Percentiles rank a stretch among this genome's conserved stretches.
phyloP scores from a whole-genome alignment of 1,140 invertebrate species.

The Eurytemora carolleeae region DNA sequence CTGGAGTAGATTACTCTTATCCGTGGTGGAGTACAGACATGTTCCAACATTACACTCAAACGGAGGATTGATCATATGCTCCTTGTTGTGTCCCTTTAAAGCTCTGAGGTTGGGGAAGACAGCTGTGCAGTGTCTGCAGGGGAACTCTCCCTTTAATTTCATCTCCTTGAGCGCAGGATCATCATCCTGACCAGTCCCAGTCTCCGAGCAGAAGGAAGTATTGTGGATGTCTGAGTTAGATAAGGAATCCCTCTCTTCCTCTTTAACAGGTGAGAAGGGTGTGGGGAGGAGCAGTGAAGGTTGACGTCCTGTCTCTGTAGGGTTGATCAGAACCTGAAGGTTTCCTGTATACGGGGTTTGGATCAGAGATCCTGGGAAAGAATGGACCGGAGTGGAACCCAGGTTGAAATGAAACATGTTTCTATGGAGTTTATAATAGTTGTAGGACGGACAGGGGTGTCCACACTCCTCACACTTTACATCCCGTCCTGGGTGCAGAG shows the following conservation, averaged over 20 bases:
- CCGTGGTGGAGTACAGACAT: constrained; percentile 64
- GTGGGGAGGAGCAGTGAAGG: constrained; percentile 38
- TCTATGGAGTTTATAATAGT: constrained; percentile 7
- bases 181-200: constrained; percentile 32
- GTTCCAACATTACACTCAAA: constrained; percentile 63
- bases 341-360: constrained; percentile 36
- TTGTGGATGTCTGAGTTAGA: background rate
- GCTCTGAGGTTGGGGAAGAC: constrained; percentile 68
- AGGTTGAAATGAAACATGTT: constrained; percentile 1
- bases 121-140: constrained; percentile 58
- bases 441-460: constrained; percentile 3
- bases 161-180: constrained; percentile 44
- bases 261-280: constrained; percentile 15
- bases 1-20: constrained; percentile 67
- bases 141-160: constrained; percentile 67
- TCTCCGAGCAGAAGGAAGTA: background rate
- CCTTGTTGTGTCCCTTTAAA: constrained; percentile 59
- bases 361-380: constrained; percentile 38
- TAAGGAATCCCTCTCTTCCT: background rate
- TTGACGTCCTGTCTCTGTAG: constrained; percentile 46
- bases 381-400: background rate
- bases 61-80: constrained; percentile 32
- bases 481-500: background rate
- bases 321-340: constrained; percentile 23
- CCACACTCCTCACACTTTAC: constrained; percentile 10